Evolutionary conservation across 2,797 vertebrate genomes (phyloP).

Genomic region (Oryzias dopingdopingensis): DNA sequence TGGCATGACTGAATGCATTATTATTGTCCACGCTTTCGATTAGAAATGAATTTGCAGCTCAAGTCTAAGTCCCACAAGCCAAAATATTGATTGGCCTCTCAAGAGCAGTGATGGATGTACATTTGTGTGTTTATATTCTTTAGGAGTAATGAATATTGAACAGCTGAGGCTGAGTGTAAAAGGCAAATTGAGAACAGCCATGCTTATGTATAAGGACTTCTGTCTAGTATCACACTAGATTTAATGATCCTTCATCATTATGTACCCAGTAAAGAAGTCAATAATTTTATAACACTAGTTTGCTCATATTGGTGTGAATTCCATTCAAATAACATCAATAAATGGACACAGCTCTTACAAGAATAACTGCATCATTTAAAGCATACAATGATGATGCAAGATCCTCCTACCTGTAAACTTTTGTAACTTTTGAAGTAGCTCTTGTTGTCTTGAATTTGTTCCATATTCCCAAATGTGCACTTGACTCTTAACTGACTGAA

Average conservation of each 20-base stretch:
- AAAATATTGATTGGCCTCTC: constrained; percentile 75
- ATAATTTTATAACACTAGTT: constrained; percentile 25
- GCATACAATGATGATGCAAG: no score
- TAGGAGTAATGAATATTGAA: constrained; percentile 78
- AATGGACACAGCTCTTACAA: no score
- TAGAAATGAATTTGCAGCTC: constrained; percentile 77
- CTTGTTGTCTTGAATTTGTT: no score
- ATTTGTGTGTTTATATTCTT: constrained; percentile 80
- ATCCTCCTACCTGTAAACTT: no score
- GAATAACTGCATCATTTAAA: no score
- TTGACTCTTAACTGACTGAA: not conserved
- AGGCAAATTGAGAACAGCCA: constrained; percentile 51
- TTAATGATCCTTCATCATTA: constrained; percentile 44
- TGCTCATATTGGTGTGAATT: not conserved
- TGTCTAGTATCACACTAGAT: constrained; percentile 44
- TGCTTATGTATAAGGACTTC: constrained; percentile 64
- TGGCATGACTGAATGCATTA: constrained; percentile 74
- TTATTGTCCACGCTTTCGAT: constrained; percentile 73
- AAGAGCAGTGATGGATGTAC: constrained; percentile 79
- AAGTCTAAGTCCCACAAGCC: constrained; percentile 72
- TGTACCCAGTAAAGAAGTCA: constrained; percentile 32
- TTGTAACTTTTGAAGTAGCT: no score
- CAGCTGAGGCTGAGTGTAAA: constrained; percentile 60
- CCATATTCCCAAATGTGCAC: no score
- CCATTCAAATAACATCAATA: no score